Conservation (phyloP, 23 tunicate genomes). For the Clavelina lepadiformis region DNA sequence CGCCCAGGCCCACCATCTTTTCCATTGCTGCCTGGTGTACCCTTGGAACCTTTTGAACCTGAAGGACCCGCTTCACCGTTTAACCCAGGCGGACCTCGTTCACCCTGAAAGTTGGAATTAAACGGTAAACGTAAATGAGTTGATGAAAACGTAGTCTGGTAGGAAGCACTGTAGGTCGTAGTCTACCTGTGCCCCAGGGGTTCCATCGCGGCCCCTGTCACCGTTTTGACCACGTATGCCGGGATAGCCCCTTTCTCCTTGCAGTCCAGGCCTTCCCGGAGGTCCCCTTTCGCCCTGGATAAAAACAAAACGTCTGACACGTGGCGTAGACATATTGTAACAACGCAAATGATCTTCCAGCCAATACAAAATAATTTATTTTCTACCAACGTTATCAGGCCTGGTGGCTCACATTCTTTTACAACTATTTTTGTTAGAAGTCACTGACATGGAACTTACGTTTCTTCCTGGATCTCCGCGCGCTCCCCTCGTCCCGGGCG, state of each 20-base stretch:
- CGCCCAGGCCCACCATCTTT: slow-evolving; percentile 32
- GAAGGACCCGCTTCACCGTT: slow-evolving; percentile 20
- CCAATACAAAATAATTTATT: too few relatives aligned
- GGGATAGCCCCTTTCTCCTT: slow-evolving; percentile 53
- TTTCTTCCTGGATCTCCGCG: slow-evolving; percentile 5
- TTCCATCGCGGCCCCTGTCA: slow-evolving; percentile 25
- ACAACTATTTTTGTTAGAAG: neutral
- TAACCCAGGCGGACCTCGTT: slow-evolving; percentile 13
- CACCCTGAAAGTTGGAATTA: slow-evolving; percentile 19
- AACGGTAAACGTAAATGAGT: neutral
- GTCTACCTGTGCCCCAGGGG: slow-evolving; percentile 24
- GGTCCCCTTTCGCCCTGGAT: slow-evolving; percentile 30
- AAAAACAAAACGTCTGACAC: too few relatives aligned
- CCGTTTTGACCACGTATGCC: slow-evolving; percentile 48
- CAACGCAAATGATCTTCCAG: too few relatives aligned
- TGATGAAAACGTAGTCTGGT: neutral
- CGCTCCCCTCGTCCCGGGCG: slow-evolving; percentile 5
- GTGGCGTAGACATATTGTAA: too few relatives aligned
- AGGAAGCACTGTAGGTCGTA: neutral
- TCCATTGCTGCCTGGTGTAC: slow-evolving; percentile 53
- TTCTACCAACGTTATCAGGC: too few relatives aligned
- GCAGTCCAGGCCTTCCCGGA: slow-evolving; percentile 27
- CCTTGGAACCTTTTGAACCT: slow-evolving; percentile 29
- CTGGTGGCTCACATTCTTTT: too few relatives aligned
- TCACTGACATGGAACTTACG: neutral